These are phyloP conservation scores for Meleagris gallopavo DNA, from an alignment of 2,113 vertebrate genomes.

Conservation along the genomic window DNA sequence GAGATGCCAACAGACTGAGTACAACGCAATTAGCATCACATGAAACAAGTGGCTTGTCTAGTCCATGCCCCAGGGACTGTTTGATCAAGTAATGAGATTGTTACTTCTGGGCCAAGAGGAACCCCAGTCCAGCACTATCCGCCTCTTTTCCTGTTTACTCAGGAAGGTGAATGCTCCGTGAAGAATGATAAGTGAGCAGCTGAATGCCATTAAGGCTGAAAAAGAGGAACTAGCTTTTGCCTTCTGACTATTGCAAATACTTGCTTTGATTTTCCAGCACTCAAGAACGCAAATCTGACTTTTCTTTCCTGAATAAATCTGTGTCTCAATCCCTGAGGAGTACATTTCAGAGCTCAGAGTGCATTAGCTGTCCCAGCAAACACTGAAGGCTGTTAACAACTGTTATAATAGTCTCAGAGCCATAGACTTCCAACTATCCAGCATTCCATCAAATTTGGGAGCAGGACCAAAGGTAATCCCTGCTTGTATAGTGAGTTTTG, in stretches of 20 bases:
- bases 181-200: not conserved
- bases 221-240: not conserved
- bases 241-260: not conserved
- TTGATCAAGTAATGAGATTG: not conserved
- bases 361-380: not conserved
- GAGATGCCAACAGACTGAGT: conserved; percentile 15
- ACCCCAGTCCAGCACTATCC: not conserved
- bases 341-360: not conserved
- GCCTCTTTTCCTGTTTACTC: conserved; percentile 50
- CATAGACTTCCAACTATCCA: not conserved
- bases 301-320: not conserved
- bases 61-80: not conserved
- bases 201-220: not conserved
- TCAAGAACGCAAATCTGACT: not conserved
- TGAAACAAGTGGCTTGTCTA: not conserved
- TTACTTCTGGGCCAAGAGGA: not conserved
- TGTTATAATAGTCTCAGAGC: accelerated
- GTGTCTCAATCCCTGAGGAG: not conserved
- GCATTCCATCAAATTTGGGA: not conserved
- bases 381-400: too few relatives aligned
- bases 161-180: not conserved
- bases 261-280: accelerated
- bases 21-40: not conserved
- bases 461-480: accelerated
- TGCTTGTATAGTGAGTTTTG: not conserved